Base-by-base conservation (phyloP, 2,797 vertebrate species). In the Pempheris klunzingeri region DNA sequence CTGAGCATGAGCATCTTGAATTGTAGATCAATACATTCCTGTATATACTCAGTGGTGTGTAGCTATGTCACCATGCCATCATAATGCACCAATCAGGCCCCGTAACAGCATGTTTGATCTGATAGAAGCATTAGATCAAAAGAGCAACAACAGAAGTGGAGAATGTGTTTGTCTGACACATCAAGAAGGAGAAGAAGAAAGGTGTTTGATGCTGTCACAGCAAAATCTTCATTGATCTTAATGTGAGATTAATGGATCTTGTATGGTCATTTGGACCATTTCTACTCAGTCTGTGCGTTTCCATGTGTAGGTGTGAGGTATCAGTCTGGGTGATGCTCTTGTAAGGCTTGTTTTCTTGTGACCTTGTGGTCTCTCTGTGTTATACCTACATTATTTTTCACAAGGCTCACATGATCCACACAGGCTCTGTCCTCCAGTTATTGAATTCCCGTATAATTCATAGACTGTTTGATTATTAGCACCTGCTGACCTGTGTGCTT, bases 21-120 rank as follows among this genome's bases (percentile, higher is more conserved):
- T 59, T 80, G 12, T 9, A 55, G 63, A 89, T 91, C 87, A 88
- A 87, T 89, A 86, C 32, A 74, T 76, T 82, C 60, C 46, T 68
- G 52, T 62, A 74, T 71, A 77, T 79, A 78, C 75, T 50, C 52
- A 77, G 46, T 81, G 79, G 80, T 82, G 59, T 59, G 44, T 55
- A 57, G 80, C 84, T 86, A 80, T 78, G 69, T 87, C 81, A 83
- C 41, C 30, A 62, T 44, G 55, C 74, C 75, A 76, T 64, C 70
- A 60, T 32, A 62, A 67, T 78, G 34, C 38, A n/a, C 53, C 71
- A 43, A 58, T 86, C 77, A 80, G 32, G 47, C 9, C 28, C 39
- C 66, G n/a, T 36, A 50, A 60, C 61, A 61, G 14, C 53, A 74
- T 49, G 24, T 57, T 72, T 84, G 49, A 87, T 81, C 76, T 73